These are phyloP conservation scores for Perccottus glenii DNA, from an alignment of 2,113 vertebrate species.

Conservation along the genomic window DNA sequence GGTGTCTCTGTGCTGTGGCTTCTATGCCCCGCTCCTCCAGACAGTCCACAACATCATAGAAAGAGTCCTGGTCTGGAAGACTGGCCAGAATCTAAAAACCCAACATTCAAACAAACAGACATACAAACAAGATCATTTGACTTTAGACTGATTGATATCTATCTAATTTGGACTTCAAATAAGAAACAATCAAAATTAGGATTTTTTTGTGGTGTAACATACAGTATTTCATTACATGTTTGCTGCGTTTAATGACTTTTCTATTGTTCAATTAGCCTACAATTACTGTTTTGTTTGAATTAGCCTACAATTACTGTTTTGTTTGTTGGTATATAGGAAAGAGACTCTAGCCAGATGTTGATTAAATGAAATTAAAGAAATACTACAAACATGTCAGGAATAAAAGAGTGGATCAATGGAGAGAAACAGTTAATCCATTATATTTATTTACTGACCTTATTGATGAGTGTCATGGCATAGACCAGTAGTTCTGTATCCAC, in stretches of 20 bases:
- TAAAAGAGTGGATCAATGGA: background rate
- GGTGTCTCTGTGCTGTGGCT: constrained; percentile 86
- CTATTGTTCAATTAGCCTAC: no score
- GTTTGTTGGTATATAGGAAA: no score
- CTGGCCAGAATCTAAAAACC: constrained; percentile 85
- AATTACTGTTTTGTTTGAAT: no score
- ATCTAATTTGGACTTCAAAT: no score
- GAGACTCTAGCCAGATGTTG: background rate
- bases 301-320: no score
- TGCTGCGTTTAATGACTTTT: no score
- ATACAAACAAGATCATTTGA: background rate
- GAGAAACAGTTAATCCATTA: background rate
- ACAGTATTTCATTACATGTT: no score
- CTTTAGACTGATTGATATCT: no score
- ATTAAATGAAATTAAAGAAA: background rate
- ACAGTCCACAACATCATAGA: constrained; percentile 95
- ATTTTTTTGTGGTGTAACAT: no score
- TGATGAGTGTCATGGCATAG: constrained; percentile 94
- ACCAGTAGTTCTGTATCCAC: constrained; percentile 95
- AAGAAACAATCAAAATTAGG: no score
- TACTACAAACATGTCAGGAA: no score
- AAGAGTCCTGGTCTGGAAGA: constrained; percentile 94
- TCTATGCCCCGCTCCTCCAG: constrained; percentile 95
- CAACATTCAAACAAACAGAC: background rate
- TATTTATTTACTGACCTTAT: constrained; percentile 85